Base-by-base conservation (phyloP, 2,113 vertebrate species). In the Ciconia stormi region DNA sequence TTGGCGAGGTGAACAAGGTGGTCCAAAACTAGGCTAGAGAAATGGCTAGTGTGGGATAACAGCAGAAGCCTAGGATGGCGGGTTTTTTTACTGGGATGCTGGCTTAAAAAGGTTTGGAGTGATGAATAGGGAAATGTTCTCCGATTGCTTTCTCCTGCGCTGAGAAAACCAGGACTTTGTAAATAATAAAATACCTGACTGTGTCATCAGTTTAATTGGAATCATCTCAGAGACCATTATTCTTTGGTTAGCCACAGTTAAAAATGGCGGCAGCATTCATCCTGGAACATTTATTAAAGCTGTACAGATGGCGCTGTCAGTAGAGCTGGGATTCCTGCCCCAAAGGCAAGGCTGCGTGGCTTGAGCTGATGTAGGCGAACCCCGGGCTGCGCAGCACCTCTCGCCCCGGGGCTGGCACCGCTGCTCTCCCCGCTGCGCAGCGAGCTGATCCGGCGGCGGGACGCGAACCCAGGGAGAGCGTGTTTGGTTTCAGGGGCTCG, bases 181-280 rank as follows among this genome's bases (percentile, higher is more conserved):
- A 52, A 90, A 85, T 81, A 91, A 85, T 85, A 46, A 49, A 94
- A 85, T 55, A 85, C 87, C 44, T 90, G 79, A 5, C 58, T 87
- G 36, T 85, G 44, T 72, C 59, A 50, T 69, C 59, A 49, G 44
- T 83, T 76, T 34, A 36, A 80, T 62, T 87, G 62, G 59, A 78
- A 46, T 84, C 5, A 14, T 79, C 74, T 85, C 65, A 0, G 5
- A 78, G 80, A 49, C 29, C 25, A 5, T 77, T 89, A 22, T 29
- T 59, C 79, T 73, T 70, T 16, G 44, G 23, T 55, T 77, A 55
- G 79, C n/a, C 44, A 11, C 83, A 47, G 70, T 42, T 85, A 16
- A 40, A 58, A 59, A 44, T 16, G 65, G 63, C 9, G 30, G 74
- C 59, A 77, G 58, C 50, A 13, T 73, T 94, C 4, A 9, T 82